Evolutionary conservation across 1,140 invertebrate species (phyloP).

Genomic region (Trinorchestia longiramus): DNA sequence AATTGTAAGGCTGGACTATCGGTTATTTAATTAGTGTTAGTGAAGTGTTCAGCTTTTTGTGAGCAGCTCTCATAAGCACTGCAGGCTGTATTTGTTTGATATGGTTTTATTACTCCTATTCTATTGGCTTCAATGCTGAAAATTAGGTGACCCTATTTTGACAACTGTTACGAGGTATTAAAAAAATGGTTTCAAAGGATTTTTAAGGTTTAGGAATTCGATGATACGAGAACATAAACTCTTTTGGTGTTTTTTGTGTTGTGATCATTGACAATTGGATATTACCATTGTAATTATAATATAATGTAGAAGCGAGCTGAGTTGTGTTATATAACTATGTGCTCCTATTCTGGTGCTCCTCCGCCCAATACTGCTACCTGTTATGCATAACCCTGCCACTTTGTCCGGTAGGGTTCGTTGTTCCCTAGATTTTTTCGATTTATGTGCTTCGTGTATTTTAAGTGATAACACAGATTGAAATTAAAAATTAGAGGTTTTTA

Average conservation of each 20-base stretch:
- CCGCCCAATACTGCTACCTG: neutral
- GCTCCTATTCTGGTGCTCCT: neutral
- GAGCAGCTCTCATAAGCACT: neutral
- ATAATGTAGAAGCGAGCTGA: neutral
- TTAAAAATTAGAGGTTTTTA: neutral
- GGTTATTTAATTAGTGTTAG: no score
- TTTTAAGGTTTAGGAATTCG: neutral
- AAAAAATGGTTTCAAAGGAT: neutral
- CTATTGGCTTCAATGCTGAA: no score
- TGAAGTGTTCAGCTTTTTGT: no score
- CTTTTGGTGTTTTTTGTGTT: neutral
- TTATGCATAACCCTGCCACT: neutral
- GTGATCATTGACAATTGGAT: neutral
- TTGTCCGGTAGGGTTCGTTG: neutral
- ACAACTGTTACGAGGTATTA: neutral
- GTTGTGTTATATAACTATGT: neutral
- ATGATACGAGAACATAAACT: neutral
- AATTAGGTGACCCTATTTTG: neutral
- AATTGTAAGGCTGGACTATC: no score
- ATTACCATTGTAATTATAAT: neutral
- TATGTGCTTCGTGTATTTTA: neutral
- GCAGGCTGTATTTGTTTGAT: no score
- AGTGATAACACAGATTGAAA: neutral
- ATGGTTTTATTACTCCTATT: no score
- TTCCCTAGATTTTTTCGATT: neutral